phyloP scores from a whole-genome alignment of 2,797 vertebrate genomes.

The Arrhamphus sclerolepis region DNA sequence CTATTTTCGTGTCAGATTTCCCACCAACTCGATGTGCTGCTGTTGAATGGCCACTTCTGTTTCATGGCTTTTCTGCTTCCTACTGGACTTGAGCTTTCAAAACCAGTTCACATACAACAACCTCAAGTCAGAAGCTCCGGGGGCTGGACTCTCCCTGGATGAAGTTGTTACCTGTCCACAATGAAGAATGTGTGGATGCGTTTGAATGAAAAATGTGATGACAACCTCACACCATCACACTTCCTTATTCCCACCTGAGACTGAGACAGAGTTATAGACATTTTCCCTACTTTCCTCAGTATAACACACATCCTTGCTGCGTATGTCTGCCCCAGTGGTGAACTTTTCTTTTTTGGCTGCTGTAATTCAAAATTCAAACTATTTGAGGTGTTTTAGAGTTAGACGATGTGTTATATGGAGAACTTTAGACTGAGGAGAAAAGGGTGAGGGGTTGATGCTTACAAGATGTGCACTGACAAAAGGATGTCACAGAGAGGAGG shows the following conservation, averaged over 20 bases:
- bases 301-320: constrained; percentile 57
- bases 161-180: no score
- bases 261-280: constrained; percentile 37
- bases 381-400: constrained; percentile 50
- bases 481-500: constrained; percentile 53
- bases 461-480: constrained; percentile 52
- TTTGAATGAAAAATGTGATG: no score
- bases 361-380: constrained; percentile 26
- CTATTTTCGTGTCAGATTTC: no score
- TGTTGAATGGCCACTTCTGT: no score
- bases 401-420: constrained; percentile 54
- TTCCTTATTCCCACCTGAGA: constrained; percentile 26
- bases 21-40: no score
- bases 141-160: no score
- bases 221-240: no score
- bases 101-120: no score
- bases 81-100: no score
- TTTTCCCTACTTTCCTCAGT: constrained; percentile 19
- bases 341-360: constrained; percentile 53
- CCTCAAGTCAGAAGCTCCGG: no score
- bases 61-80: no score
- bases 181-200: no score
- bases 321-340: constrained; percentile 46
- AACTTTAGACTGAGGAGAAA: constrained; percentile 40
- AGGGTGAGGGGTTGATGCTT: constrained; percentile 48